These are phyloP conservation scores for Phycodurus eques DNA, from an alignment of 2,113 vertebrate genomes.

Conservation along the genomic window DNA sequence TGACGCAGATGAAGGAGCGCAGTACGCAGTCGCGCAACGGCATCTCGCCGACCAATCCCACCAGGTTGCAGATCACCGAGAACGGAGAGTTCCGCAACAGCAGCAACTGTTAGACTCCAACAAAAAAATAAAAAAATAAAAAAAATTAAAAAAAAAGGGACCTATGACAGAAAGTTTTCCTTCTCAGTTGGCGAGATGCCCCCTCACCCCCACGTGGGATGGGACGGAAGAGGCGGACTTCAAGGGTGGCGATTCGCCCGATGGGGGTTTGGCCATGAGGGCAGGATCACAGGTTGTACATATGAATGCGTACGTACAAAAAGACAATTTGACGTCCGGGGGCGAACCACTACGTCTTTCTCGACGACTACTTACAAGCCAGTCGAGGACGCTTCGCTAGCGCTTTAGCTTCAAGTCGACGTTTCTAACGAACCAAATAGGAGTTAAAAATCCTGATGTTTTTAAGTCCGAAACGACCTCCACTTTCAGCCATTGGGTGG, in stretches of 20 bases:
- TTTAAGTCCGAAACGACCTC: conserved; percentile 42
- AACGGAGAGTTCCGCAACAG: conserved; percentile 99
- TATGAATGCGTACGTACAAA: conserved; percentile 27
- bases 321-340: conserved; percentile 22
- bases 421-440: conserved; percentile 62
- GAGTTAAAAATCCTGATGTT: conserved; percentile 46
- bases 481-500: conserved; percentile 30
- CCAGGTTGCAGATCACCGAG: conserved; percentile 99
- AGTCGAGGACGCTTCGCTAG: conserved; percentile 40
- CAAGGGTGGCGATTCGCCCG: conserved; percentile 11
- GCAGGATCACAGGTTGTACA: conserved; percentile 56
- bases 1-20: conserved; percentile 98
- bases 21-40: conserved; percentile 98
- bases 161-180: background rate
- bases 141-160: background rate
- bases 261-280: background rate
- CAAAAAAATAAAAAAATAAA: background rate
- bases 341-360: conserved; percentile 57
- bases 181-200: background rate
- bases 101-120: conserved; percentile 88
- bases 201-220: background rate
- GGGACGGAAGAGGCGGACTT: conserved; percentile 21
- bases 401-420: conserved; percentile 52
- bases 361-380: conserved; percentile 22
- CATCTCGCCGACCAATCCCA: conserved; percentile 98